A percentile compares a stretch with the other conserved stretches of the same genome.
These are phyloP conservation scores for Drosophila hamatofila DNA, from an alignment of 2,888 invertebrate species.

Conservation along the genomic window DNA sequence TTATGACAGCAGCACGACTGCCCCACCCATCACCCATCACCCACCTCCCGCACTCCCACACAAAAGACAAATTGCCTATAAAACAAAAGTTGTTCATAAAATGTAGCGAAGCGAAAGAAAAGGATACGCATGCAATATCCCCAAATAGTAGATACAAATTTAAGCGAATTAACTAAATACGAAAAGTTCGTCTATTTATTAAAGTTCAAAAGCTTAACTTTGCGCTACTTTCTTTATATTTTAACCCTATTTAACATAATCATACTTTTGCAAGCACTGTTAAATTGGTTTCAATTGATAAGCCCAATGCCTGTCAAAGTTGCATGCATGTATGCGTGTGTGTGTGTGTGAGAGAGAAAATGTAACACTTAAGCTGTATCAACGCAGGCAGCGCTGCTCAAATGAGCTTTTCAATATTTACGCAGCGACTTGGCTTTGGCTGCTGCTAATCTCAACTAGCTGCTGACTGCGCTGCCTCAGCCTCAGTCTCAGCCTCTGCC, in stretches of 20 bases:
- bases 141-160: constrained; percentile 3
- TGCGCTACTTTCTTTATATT: background rate
- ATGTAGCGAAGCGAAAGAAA: constrained; percentile 15
- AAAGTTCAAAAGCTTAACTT: background rate
- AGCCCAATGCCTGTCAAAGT: constrained; percentile 27
- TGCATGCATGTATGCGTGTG: constrained; percentile 5
- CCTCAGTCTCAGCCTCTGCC: background rate
- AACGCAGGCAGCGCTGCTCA: constrained; percentile 46
- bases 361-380: constrained; percentile 26
- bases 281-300: constrained; percentile 17
- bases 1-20: constrained; percentile 55
- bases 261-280: constrained; percentile 20
- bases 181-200: background rate
- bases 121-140: constrained; percentile 27
- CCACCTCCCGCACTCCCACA: background rate
- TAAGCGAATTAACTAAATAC: background rate
- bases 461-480: constrained; percentile 7
- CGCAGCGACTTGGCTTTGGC: constrained; percentile 68
- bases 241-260: background rate
- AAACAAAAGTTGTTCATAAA: constrained; percentile 63
- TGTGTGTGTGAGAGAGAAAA: background rate
- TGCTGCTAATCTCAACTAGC: constrained; percentile 57
- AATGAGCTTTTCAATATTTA: constrained; percentile 76
- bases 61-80: constrained; percentile 71
- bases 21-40: background rate